A percentile compares a stretch with the other conserved stretches of the same genome.
phyloP scores from a whole-genome alignment of 2,113 vertebrate species.

The Labrus mixtus region DNA sequence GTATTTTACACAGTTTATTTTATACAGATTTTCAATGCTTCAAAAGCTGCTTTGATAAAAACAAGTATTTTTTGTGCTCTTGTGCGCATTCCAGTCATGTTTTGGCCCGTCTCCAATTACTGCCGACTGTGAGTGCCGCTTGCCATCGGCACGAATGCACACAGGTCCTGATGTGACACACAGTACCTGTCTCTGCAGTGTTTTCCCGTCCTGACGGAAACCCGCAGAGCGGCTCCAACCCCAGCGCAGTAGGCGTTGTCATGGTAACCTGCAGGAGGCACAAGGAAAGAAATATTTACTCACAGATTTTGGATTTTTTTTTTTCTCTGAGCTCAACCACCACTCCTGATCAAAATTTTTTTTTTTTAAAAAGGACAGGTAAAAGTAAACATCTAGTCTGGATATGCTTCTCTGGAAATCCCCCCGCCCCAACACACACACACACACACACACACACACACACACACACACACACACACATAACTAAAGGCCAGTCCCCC shows the following conservation, averaged over 20 bases:
- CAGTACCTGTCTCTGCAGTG: constrained; percentile 34
- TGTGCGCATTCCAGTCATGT: neutral
- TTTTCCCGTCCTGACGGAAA: constrained; percentile 51
- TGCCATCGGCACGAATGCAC: constrained; percentile 6
- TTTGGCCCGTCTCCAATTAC: constrained; percentile 11
- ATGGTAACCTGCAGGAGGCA: constrained; percentile 71
- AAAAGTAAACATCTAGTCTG: constrained; percentile 46
- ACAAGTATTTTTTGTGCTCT: neutral
- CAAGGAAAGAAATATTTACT: constrained; percentile 58
- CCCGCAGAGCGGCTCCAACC: constrained; percentile 51
- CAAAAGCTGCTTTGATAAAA: neutral
- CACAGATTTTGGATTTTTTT: constrained; percentile 62
- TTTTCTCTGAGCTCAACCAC: constrained; percentile 46
- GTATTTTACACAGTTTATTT: neutral
- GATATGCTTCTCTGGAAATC: constrained; percentile 26
- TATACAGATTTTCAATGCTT: neutral
- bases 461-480: too few species aligned
- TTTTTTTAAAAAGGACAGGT: constrained; percentile 2
- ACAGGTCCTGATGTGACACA: constrained; percentile 22
- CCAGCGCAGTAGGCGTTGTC: constrained; percentile 64
- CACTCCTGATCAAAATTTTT: constrained; percentile 35
- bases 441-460: too few species aligned
- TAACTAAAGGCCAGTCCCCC: neutral
- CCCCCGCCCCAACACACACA: neutral
- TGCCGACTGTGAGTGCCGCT: constrained; percentile 22